Base-by-base conservation (phyloP, 2,888 invertebrate species). In the Yponomeuta sedellus region DNA sequence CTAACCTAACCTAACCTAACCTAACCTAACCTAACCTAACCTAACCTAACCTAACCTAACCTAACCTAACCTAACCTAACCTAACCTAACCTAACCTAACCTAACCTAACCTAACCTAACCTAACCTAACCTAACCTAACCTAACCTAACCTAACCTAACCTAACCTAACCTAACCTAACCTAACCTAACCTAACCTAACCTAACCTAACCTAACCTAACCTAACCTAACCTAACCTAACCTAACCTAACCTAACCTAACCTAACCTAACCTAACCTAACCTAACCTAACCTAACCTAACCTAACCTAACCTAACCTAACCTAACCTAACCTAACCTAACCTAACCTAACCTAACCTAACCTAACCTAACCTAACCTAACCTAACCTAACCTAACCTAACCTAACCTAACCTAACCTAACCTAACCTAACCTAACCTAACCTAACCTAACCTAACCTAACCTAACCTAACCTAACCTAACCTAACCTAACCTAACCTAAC, bases 41-140 rank as follows among this genome's bases (percentile, higher is more conserved):
- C 66, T 66, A 66, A 66, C 66, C 66, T 66, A 66, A 66, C 66
- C 66, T 66, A 66, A 66, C 66, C 66, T 66, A 66, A 66, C 66
- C 66, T 66, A 66, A 66, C 66, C 66, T 66, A 66, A 66, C 66
- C 66, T 66, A 66, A 66, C 66, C 66, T 66, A 66, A 66, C 66
- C 66, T 66, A 66, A 66, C 66, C 66, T 66, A 66, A 66, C 66
- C 66, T 66, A 66, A 66, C 66, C 66, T 66, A 66, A 66, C 66
- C 57, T 61, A 67, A 64, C 66, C 66, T 66, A 66, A 66, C 66
- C 66, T 66, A 66, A 66, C 66, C 66, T 66, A 66, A 66, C 66
- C 66, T 66, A 66, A 66, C 66, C 66, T 66, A 66, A 66, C 66
- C 66, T 66, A 66, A 66, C 66, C 66, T 66, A 66, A 66, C 66